Base-by-base conservation (phyloP, 2,888 invertebrate genomes). In the Metalampra italica region DNA sequence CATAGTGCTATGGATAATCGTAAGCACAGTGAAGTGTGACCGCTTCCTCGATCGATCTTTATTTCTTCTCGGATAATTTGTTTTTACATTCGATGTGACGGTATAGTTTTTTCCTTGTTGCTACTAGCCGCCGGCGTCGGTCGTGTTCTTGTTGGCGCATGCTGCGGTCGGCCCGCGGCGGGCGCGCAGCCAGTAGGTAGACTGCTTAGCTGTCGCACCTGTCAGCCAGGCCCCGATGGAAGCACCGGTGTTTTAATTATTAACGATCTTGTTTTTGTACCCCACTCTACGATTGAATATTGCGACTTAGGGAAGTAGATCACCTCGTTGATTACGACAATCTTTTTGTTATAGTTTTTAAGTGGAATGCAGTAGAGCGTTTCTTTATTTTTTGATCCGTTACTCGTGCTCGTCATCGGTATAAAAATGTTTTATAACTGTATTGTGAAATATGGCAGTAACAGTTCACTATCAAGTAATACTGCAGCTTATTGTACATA, bases 11-110 rank as follows among this genome's bases (percentile, higher is more conserved):
- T 80, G 66, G 80, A 83, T 82, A 83, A 85, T 84, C 83, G 77
- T 75, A 62, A 71, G 78, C 66, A 87, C 86, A 84, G 78, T 78
- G 78, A 75, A 85, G 79, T 89, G 89, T 87, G 84, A 88, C 88
- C 76, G 81, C 78, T 88, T 87, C 88, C 87, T 85, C 82, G 77
- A 75, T 74, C 68, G 68, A 73, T 81, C 79, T 39, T 80, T 84
- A 82, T 81, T 86, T 83, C 76, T 82, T 85, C 71, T 77, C 77
- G 68, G 75, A 85, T 79, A 79, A 81, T 87, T 86, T 80, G 84
- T 87, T 87, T 86, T 87, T 86, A 80, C 74, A 77, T 73, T 69
- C 66, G 61, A 75, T 71, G 78, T 78, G 82, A 79, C 76, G 75
- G 71, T 71, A 66, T 68, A 67, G 72, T 80, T 80, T 81, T 82